These are phyloP conservation scores for Abrostola triplasia DNA, from an alignment of 2,888 invertebrate genomes.

Conservation along the genomic window DNA sequence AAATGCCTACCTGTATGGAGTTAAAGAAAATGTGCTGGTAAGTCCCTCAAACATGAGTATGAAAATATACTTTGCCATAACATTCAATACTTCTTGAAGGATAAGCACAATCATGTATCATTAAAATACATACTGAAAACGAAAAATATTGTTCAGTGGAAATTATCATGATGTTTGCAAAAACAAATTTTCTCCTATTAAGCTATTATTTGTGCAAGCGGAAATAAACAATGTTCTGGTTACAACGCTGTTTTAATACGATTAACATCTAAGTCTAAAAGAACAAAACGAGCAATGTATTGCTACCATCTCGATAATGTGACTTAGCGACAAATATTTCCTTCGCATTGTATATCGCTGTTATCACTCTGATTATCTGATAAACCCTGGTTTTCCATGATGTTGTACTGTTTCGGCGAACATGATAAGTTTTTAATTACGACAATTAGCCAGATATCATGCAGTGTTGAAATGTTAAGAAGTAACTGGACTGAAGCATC, in stretches of 20 bases:
- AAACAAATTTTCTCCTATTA: conserved; percentile 19
- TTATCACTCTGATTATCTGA: conserved; percentile 45
- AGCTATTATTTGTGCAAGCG: not conserved
- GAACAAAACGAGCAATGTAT: conserved; percentile 16
- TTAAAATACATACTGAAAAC: not conserved
- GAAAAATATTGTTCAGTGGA: not conserved
- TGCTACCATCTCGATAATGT: not conserved
- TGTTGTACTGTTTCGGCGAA: conserved; percentile 45
- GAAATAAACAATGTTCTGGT: accelerated
- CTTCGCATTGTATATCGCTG: conserved; percentile 5
- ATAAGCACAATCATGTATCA: too few relatives aligned
- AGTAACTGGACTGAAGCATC: conserved; percentile 7
- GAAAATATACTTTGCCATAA: too few relatives aligned
- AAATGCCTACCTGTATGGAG: too few relatives aligned
- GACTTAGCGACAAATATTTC: not conserved
- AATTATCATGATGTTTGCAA: conserved; percentile 16
- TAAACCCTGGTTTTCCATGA: conserved; percentile 52
- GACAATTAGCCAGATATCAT: conserved; percentile 29
- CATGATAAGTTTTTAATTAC: conserved; percentile 36
- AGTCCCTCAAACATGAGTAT: too few relatives aligned
- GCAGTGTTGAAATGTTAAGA: conserved; percentile 6
- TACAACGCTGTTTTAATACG: conserved; percentile 8
- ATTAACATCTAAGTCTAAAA: accelerated
- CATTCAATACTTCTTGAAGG: too few relatives aligned
- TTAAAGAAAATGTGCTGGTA: too few relatives aligned